Evolutionary conservation across 1,140 invertebrate species (phyloP), one percentile per base, ranked within the genome.

Genomic region (Polyergus mexicanus): DNA sequence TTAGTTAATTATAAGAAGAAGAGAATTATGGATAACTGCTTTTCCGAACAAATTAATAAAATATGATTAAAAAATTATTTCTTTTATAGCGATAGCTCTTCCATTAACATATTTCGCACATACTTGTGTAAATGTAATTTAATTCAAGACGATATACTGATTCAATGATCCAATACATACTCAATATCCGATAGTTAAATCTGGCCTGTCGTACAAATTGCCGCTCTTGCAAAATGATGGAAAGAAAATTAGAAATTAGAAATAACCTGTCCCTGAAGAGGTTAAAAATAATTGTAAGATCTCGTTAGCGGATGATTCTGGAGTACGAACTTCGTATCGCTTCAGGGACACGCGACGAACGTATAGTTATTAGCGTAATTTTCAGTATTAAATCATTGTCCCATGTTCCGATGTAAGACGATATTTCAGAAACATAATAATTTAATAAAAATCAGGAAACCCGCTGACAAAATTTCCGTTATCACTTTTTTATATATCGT

Each of bases 201-300:
- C 35, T 32, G 28, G 19, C 32, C 35, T 19, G 32, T 56, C 51
- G n/a, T 38, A 60, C 32, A 72, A 47, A 62, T 22, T 22, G 3
- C 7, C 13, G 16, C 16, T 58, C 6, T n/a, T 72, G 16, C 13
- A 62, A 72, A 28, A 38, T 72, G 41, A 69, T 41, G 35, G 51
- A 28, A 32, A 80, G 22, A 81, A 60, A 62, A 83, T 83, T 68
- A 83, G 74, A 74, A 83, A 83, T 83, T 56, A 32, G 19, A 60
- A 83, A 83, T 83, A 83, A 83, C 78, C 41, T 60, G 78, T 74
- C 78, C 78, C 78, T 83, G 78, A 74, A 74, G 78, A 62, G 13
- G 54, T 74, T 83, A 83, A 83, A 83, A 83, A 83, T 83, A 74
- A 74, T 83, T 44, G 68, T 62, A 83, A 72, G 54, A 41, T 83